Base-by-base conservation (phyloP, 2,797 vertebrate species). In the Rhabdophis nuchalis region DNA sequence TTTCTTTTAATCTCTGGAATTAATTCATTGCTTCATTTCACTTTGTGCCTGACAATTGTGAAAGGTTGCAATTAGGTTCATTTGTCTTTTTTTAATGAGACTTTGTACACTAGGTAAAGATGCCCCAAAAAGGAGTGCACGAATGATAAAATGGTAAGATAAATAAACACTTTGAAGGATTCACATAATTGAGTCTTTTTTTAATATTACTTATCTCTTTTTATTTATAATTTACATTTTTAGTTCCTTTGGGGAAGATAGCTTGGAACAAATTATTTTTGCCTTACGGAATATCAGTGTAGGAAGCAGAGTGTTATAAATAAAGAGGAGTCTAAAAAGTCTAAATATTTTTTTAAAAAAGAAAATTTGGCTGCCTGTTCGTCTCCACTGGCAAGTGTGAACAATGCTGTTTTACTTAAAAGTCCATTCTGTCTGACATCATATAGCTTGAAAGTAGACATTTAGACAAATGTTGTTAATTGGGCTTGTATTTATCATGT, bases 251-350 rank as follows among this genome's bases (percentile, higher is more conserved):
- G 87, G 41, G 36, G 27, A 89, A 12, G 29, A 68, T 50, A 20
- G 5, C 85, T 56, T 91, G 61, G 87, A 68, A 54, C 6, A 41
- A 86, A 41, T 92, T 36, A 20, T 58, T 82, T 13, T 32, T 72
- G n/a, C 29, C 41, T 90, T 91, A 88, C 53, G 72, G 5, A 85
- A 90, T 94, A 93, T 90, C 91, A 94, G 2, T 90, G 90, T 56
- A 92, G 89, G 77, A 82, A 95, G 90, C 10, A 88, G 53, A 92
- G 89, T 54, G 5, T 93, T 94, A 89, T 91, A 96, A 96, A 95
- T 87, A 93, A 89, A 91, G 91, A 88, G 27, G 87, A 12, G 61
- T 94, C 85, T 93, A 89, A 94, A 93, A 61, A 93, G 32, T 46
- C n/a, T 82, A 89, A 95, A 92, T 56, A 53, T 93, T 94, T 92